Percentiles rank a stretch among this genome's conserved stretches.
phyloP scores from a whole-genome alignment of 2,113 vertebrate genomes.

The Fulica atra region DNA sequence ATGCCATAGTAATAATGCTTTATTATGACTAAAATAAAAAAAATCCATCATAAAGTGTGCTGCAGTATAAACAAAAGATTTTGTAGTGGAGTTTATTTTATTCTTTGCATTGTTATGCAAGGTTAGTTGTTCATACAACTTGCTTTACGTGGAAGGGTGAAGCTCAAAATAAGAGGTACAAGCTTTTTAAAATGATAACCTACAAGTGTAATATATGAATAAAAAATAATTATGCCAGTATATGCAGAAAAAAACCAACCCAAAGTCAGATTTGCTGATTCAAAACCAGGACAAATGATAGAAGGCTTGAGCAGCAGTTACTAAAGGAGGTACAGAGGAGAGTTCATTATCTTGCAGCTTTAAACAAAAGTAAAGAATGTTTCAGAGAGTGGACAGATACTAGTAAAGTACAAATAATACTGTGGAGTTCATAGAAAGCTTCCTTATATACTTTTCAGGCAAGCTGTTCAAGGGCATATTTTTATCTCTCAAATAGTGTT shows the following conservation, averaged over 20 bases:
- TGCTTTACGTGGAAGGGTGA: background rate
- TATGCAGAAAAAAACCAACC: background rate
- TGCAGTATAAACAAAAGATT: background rate
- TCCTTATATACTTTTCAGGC: background rate
- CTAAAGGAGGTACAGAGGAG: background rate
- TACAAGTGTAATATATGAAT: background rate
- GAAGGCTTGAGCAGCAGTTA: background rate
- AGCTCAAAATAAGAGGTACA: background rate
- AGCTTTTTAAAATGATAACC: background rate
- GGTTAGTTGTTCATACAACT: background rate
- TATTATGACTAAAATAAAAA: conserved; percentile 10
- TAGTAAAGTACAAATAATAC: background rate
- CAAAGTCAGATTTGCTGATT: background rate
- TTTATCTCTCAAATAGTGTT: background rate
- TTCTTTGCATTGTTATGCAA: background rate
- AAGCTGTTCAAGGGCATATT: background rate
- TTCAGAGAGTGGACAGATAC: background rate
- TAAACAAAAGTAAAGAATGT: background rate
- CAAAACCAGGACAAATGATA: background rate
- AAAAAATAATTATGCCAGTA: background rate
- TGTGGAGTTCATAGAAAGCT: background rate
- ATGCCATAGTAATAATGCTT: background rate
- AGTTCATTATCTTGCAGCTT: background rate
- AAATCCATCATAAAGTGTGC: background rate
- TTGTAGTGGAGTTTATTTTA: background rate